Conservation (phyloP, 2,888 invertebrate species). For the Erynnis tages region DNA sequence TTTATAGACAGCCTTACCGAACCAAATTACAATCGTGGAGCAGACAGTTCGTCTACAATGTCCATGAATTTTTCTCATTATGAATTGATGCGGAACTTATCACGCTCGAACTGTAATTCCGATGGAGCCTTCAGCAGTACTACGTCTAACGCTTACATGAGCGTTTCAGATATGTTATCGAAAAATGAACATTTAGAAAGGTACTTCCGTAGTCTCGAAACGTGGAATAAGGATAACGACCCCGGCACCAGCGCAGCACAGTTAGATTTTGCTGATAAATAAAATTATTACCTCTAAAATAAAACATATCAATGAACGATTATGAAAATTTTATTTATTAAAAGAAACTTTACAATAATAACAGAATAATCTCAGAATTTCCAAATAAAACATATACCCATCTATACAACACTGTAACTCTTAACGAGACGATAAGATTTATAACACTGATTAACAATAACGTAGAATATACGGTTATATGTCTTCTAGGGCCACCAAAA, state of each 20-base stretch:
- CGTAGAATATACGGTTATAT: slow-evolving; percentile 60
- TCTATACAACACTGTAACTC: slow-evolving; percentile 81
- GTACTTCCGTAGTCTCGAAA: slow-evolving; percentile 67
- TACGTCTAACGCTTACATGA: slow-evolving; percentile 47
- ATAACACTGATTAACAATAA: slow-evolving; percentile 80
- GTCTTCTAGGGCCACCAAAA: slow-evolving; percentile 69
- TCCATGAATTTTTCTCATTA: slow-evolving; percentile 74
- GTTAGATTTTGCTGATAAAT: slow-evolving; percentile 1
- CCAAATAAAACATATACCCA: slow-evolving; percentile 77
- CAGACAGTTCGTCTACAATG: slow-evolving; percentile 57
- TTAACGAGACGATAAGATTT: slow-evolving; percentile 79
- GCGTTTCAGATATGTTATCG: slow-evolving; percentile 45
- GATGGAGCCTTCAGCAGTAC: slow-evolving; percentile 61
- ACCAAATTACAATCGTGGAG: slow-evolving; percentile 38
- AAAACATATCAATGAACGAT: slow-evolving; percentile 73
- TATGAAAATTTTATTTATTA: slow-evolving; percentile 80
- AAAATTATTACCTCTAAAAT: slow-evolving; percentile 38
- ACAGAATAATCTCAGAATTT: slow-evolving; percentile 78
- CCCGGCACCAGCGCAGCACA: slow-evolving; percentile 7
- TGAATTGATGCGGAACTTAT: slow-evolving; percentile 65
- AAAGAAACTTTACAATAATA: slow-evolving; percentile 79
- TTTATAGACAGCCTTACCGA: slow-evolving; percentile 47
- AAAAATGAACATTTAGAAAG: slow-evolving; percentile 66
- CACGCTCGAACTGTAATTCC: slow-evolving; percentile 60
- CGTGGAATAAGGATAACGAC: slow-evolving; percentile 51